These are phyloP conservation scores for Hybognathus amarus DNA, from an alignment of 2,797 vertebrate species.

Conservation along the genomic window DNA sequence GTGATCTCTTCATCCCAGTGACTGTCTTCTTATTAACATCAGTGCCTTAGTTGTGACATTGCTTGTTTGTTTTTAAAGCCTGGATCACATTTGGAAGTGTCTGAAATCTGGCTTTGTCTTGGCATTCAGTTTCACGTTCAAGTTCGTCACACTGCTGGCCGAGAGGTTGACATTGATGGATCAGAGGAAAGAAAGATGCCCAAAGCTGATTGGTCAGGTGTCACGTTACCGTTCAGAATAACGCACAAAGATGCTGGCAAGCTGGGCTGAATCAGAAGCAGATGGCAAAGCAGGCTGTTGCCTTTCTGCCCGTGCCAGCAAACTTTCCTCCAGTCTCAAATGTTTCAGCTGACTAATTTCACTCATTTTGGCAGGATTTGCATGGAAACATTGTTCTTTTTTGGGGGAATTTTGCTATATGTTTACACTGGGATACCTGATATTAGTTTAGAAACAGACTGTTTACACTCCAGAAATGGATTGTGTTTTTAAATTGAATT, in stretches of 20 bases:
- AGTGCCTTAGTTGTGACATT: conserved; percentile 9
- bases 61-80: conserved; percentile 38
- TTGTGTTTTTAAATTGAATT: conserved; percentile 10
- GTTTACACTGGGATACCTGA: conserved; percentile 4
- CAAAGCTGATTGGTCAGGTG: conserved; percentile 63
- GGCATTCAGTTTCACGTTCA: conserved; percentile 44
- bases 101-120: conserved; percentile 28
- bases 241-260: conserved; percentile 63
- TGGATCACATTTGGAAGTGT: conserved; percentile 16
- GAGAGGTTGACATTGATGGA: conserved; percentile 59
- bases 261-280: conserved; percentile 70
- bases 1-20: conserved; percentile 15
- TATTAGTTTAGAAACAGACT: conserved; percentile 20
- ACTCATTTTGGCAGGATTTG: conserved; percentile 56
- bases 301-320: conserved; percentile 60
- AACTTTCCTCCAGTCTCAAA: conserved; percentile 58
- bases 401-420: conserved; percentile 30
- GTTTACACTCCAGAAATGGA: background rate
- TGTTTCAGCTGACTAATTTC: conserved; percentile 54
- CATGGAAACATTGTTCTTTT: conserved; percentile 40
- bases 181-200: conserved; percentile 63
- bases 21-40: conserved; percentile 12
- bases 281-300: conserved; percentile 69
- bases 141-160: conserved; percentile 52
- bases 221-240: conserved; percentile 63